Conservation (phyloP, 2,797 vertebrate genomes). For the Cryptoprocta ferox region DNA sequence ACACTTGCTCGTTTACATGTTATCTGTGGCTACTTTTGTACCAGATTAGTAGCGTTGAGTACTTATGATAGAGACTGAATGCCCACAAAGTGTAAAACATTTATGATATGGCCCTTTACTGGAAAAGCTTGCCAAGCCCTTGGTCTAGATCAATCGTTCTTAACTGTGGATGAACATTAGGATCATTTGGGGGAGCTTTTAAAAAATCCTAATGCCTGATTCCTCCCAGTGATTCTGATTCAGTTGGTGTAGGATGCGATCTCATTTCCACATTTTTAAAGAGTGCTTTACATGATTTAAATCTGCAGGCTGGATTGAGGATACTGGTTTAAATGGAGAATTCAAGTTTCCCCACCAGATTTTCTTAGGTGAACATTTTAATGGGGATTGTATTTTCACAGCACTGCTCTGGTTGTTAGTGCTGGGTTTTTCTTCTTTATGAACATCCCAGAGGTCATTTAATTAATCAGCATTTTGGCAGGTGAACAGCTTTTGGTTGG, state of each 20-base stretch:
- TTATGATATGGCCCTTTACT: background rate
- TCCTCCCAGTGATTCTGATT: background rate
- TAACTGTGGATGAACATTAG: background rate
- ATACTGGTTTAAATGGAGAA: background rate
- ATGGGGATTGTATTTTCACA: background rate
- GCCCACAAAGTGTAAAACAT: background rate
- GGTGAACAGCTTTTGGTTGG: background rate
- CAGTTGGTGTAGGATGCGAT: background rate
- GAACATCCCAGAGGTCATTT: background rate
- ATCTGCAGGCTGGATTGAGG: background rate
- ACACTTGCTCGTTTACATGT: background rate
- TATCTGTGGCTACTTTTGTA: background rate
- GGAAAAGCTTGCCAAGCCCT: background rate
- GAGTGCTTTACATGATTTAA: background rate
- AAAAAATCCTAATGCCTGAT: background rate
- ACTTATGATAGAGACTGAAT: background rate
- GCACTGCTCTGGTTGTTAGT: background rate
- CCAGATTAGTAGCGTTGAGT: background rate
- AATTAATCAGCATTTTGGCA: conserved; percentile 46
- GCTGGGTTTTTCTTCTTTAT: background rate
- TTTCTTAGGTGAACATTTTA: conserved; percentile 17
- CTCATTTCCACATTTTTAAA: background rate
- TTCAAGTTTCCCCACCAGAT: background rate
- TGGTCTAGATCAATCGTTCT: background rate
- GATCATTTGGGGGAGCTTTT: background rate